Base-by-base conservation (phyloP, 2,113 vertebrate species). In the Hippocampus barbouri region DNA sequence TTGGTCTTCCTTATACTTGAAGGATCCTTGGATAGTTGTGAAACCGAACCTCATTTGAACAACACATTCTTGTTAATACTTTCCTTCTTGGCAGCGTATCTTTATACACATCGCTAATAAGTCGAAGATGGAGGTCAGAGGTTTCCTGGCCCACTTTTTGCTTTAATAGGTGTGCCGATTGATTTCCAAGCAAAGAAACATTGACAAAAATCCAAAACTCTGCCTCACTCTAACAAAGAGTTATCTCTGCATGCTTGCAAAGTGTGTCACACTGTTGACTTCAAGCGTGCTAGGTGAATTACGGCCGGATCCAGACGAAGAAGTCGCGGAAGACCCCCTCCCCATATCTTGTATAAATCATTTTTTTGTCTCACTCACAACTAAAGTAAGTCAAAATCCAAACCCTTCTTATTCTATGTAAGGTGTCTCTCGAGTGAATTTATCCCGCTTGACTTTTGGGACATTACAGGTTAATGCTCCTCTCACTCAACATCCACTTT, bases 81-180 rank as follows among this genome's bases (percentile, higher is more conserved):
- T 68, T 62, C 66, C n/a, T 47, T 72, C 30, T 73, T 64, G 71
- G 25, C 12, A 64, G 62, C 23, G 69, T 56, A 66, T 76, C 68
- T 0, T 27, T 38, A 45, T 72, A 16, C 71, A 16, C 4, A 21
- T 41, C 45, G 20, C 47, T 72, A 53, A 10, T 51, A 8, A 47
- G 9, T 64, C 57, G 64, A 20, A 68, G 56, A 25, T 27, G 0
- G 47, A 18, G 18, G 47, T 43, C 30, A 34, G n/a, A 51, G 6
- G 43, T 65, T 38, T 67, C 25, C n/a, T 57, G 45, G 49, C 45
- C 34, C 21, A 40, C 8, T 21, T 18, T 40, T 49, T 49, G 59
- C 59, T 38, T 21, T 10, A 20, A 62, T 60, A 30, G 25, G 6
- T 20, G 59, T 61, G 59, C 59, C 9, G 59, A 34, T 34, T 34